Evolutionary conservation across 2,888 invertebrate genomes (phyloP), one percentile per base, ranked within the genome.

Genomic region (Spialia ferax): DNA sequence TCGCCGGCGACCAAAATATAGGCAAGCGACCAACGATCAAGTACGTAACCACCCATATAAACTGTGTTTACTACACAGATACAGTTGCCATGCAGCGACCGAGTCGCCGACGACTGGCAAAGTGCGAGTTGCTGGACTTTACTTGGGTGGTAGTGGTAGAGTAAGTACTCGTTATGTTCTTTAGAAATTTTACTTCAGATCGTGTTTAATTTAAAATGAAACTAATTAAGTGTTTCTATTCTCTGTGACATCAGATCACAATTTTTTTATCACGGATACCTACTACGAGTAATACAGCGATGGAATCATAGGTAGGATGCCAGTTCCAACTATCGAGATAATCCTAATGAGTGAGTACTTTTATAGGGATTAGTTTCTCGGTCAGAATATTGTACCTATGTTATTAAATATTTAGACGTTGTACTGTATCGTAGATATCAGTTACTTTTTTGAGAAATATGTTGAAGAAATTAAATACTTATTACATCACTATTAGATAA

Each of bases 311-410:
- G 23, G 52, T 23, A n/a, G 52, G 8, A n/a, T 52, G n/a, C n/a
- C n/a, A 52, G 23, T 52, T 52, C 52, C n/a, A n/a, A 52, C 23
- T 52, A 23, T 22, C 22, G 13, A 23, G 52, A 23, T 52, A 52
- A 52, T 52, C 23, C 23, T 23, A 52, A 52, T 52, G 23, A 23
- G 52, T 52, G 23, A 23, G 52, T 52, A 23, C n/a, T 48, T 45
- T 52, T 23, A 23, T 52, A 52, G 6, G 52, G n/a, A 52, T 52
- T 23, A 52, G 50, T 18, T 10, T 18, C 20, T 48, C 20, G 3
- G 20, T 20, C n/a, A 23, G 52, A 52, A 3, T 22, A 1, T n/a
- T n/a, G n/a, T n/a, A n/a, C n/a, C n/a, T 23, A n/a, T 50, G 23
- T 2, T 45, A 10, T 45, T 45, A 45, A 38, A 38, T 38, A 38